phyloP scores from a whole-genome alignment of 2,113 vertebrate genomes.

The Stomatorhinus ivindoensis region DNA sequence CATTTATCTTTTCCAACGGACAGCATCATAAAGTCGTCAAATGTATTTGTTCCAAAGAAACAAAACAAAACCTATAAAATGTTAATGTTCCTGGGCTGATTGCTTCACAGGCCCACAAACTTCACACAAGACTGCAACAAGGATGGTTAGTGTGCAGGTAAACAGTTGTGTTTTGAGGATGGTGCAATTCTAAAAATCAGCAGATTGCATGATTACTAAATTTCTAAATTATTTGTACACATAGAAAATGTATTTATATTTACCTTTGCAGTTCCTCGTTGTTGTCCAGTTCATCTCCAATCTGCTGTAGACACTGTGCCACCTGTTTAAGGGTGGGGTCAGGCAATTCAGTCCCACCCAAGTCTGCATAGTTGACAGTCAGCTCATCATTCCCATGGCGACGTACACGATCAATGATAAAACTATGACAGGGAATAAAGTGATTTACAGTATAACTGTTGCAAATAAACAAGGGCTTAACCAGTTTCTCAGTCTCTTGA shows the following conservation, averaged over 20 bases:
- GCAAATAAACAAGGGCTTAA: not conserved
- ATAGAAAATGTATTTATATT: not conserved
- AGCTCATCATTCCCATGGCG: slow-evolving; percentile 32
- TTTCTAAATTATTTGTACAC: not conserved
- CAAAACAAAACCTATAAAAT: not conserved
- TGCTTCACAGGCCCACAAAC: not conserved
- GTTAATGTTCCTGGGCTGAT: not conserved
- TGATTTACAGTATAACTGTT: not conserved
- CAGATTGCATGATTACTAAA: not conserved
- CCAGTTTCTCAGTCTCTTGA: not conserved
- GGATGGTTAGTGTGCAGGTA: not conserved
- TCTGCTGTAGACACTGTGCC: slow-evolving; percentile 73
- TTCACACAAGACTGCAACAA: not conserved
- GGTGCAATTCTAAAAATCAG: not conserved
- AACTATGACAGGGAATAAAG: slow-evolving; percentile 36
- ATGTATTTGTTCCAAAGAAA: not conserved
- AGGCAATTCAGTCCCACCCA: slow-evolving; percentile 45
- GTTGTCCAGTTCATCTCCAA: slow-evolving; percentile 79
- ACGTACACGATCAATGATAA: slow-evolving; percentile 56
- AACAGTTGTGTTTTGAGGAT: not conserved
- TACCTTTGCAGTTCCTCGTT: slow-evolving; percentile 75
- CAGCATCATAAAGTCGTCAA: not conserved
- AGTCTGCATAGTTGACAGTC: slow-evolving; percentile 45
- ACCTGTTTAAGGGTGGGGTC: slow-evolving; percentile 69
- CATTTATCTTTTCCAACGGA: not conserved